phyloP scores from a whole-genome alignment of 1,140 invertebrate species.

The Rhopalosiphum padi region DNA sequence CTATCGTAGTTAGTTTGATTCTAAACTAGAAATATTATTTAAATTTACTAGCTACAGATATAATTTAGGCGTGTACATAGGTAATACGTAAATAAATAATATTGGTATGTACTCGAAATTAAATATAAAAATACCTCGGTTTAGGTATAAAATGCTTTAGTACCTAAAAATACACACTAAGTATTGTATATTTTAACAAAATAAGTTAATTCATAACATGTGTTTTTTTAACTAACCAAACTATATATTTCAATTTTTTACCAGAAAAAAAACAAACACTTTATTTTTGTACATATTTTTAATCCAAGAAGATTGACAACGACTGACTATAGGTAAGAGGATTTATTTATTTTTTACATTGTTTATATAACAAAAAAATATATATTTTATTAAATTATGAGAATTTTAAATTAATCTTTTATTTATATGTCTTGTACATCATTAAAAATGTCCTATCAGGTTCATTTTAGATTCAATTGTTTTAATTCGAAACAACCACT shows the following conservation, averaged over 20 bases:
- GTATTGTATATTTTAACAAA: no score
- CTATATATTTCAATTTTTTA: not conserved
- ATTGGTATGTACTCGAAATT: no score
- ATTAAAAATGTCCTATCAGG: not conserved
- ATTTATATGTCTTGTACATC: not conserved
- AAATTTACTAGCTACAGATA: not conserved
- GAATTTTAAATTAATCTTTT: not conserved
- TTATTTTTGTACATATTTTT: not conserved
- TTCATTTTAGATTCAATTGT: no score
- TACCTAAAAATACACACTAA: not conserved
- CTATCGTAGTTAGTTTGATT: no score
- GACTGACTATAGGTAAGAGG: not conserved
- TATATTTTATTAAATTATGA: not conserved
- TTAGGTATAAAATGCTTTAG: not conserved
- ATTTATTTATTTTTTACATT: not conserved
- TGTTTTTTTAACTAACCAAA: not conserved
- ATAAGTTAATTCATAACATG: not conserved
- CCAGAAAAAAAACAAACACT: not conserved
- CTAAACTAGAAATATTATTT: not conserved
- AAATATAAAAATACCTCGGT: not conserved
- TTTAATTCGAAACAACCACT: no score
- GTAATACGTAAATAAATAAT: not conserved
- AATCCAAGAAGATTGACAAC: constrained; percentile 1
- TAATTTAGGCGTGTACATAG: not conserved
- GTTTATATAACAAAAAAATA: not conserved